Evolutionary conservation across 2,113 vertebrate genomes (phyloP).

Genomic region (Gymnobelideus leadbeateri): DNA sequence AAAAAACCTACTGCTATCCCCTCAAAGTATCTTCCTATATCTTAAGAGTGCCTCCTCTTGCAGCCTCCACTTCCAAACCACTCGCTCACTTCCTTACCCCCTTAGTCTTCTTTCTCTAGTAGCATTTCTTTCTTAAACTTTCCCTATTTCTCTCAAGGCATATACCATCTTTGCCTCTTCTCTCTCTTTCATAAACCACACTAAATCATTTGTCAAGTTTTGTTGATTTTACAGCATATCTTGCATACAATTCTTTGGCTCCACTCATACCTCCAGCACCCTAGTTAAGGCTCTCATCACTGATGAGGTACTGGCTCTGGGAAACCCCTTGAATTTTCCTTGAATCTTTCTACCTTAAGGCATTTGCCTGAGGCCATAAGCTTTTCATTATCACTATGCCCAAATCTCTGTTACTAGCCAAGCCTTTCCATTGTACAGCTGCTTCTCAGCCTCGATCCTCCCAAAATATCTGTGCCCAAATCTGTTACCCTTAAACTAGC

Average conservation of each 20-base stretch:
- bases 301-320: no score
- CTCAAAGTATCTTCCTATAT: background rate
- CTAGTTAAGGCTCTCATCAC: background rate
- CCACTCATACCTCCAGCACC: background rate
- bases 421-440: no score
- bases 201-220: background rate
- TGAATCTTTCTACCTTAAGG: no score
- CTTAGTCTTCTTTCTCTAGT: background rate
- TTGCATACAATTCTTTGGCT: background rate
- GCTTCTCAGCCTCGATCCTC: no score
- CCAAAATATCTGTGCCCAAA: no score
- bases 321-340: no score
- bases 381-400: no score
- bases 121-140: background rate
- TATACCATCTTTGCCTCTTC: background rate
- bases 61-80: background rate
- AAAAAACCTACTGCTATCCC: background rate
- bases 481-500: no score
- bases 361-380: no score
- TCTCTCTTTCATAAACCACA: background rate
- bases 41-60: background rate
- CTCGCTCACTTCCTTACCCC: background rate
- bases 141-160: background rate
- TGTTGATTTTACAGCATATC: background rate
- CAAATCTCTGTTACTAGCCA: no score